Evolutionary conservation across 2,888 invertebrate species (phyloP).

Genomic region (Sinhomidia bicolor): DNA sequence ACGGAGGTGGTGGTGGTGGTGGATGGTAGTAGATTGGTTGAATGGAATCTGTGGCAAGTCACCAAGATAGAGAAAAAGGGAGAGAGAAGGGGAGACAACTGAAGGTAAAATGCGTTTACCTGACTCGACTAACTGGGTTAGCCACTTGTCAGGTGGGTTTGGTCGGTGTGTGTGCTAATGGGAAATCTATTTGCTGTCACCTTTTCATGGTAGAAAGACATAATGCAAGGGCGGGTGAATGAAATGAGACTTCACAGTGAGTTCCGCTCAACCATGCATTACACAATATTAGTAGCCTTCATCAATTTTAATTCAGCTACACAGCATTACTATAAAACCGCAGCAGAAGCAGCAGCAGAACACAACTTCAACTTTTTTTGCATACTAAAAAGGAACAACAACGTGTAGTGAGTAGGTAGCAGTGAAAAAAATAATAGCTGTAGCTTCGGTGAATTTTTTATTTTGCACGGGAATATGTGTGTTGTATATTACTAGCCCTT

Average conservation of each 20-base stretch:
- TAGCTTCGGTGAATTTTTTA: too few species aligned
- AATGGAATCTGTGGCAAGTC: slow-evolving; percentile 42
- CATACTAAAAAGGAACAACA: too few species aligned
- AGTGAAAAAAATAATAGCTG: too few species aligned
- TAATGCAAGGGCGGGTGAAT: slow-evolving; percentile 36
- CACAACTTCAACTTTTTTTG: too few species aligned
- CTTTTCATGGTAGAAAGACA: slow-evolving; percentile 34
- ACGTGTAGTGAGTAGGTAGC: too few species aligned
- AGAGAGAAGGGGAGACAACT: neutral
- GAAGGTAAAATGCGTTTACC: slow-evolving; percentile 34
- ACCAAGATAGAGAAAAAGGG: slow-evolving; percentile 2
- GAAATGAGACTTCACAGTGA: slow-evolving; percentile 66
- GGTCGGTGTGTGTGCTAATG: slow-evolving; percentile 59
- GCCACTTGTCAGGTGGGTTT: slow-evolving; percentile 63
- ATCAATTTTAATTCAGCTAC: slow-evolving; percentile 31
- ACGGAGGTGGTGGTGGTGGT: too few species aligned
- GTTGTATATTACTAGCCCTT: too few species aligned
- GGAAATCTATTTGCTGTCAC: slow-evolving; percentile 73
- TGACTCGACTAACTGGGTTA: slow-evolving; percentile 60
- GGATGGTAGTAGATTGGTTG: too few species aligned
- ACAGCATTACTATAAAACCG: neutral
- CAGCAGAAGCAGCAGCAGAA: neutral
- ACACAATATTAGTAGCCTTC: slow-evolving; percentile 8
- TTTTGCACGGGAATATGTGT: too few species aligned
- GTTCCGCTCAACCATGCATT: slow-evolving; percentile 1